Percentiles rank a stretch among this genome's conserved stretches.
Evolutionary conservation across 2,888 invertebrate genomes (phyloP).

Genomic region (Julus scanicus): DNA sequence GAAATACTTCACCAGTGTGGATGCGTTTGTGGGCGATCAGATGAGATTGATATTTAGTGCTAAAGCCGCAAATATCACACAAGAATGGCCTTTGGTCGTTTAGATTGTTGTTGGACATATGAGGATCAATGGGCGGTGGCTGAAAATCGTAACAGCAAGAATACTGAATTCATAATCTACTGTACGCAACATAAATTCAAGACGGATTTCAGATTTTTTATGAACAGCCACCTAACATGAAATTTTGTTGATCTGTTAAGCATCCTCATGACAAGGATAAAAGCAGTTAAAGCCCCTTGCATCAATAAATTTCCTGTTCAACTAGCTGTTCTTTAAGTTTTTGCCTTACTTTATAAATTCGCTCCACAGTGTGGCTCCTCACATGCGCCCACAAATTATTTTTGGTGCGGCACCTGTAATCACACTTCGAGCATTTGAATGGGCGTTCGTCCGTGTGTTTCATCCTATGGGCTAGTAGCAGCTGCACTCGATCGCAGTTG

Average conservation of each 20-base stretch:
- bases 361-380: constrained; percentile 72
- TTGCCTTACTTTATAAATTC: constrained; percentile 67
- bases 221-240: neutral
- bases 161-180: neutral
- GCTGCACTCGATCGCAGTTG: constrained; percentile 69
- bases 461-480: constrained; percentile 72
- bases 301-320: neutral
- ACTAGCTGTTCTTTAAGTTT: neutral
- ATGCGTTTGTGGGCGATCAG: constrained; percentile 75
- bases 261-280: too few relatives aligned
- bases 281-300: too few relatives aligned
- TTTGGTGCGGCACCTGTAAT: constrained; percentile 72
- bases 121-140: constrained; percentile 70
- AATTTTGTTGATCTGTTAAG: neutral
- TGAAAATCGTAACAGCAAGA: neutral
- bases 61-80: constrained; percentile 77
- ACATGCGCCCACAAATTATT: constrained; percentile 73
- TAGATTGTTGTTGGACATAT: constrained; percentile 63
- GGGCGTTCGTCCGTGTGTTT: constrained; percentile 70
- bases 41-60: constrained; percentile 75
- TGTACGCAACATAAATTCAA: too few relatives aligned
- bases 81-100: constrained; percentile 70
- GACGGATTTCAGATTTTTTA: too few relatives aligned
- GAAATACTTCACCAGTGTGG: constrained; percentile 73
- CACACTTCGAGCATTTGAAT: constrained; percentile 70